phyloP scores from a whole-genome alignment of 2,113 vertebrate genomes.

The Triplophysa dalaica region DNA sequence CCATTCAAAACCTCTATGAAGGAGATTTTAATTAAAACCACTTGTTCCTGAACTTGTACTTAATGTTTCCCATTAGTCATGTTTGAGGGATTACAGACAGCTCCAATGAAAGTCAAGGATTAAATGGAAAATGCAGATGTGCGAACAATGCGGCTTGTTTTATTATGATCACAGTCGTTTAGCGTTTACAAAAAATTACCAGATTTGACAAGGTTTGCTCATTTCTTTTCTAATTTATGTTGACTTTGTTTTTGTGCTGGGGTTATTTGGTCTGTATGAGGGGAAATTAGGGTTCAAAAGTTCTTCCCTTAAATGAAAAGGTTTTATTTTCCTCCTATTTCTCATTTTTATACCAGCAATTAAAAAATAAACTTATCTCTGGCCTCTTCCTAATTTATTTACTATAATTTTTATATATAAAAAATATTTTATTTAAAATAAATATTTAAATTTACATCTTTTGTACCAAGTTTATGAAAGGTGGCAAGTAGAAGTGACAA shows the following conservation, averaged over 20 bases:
- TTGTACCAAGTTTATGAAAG: too few species aligned
- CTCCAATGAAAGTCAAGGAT: conserved; percentile 72
- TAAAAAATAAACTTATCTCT: neutral
- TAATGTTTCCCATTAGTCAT: conserved; percentile 77
- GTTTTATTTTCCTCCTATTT: neutral
- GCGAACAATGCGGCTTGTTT: conserved; percentile 68
- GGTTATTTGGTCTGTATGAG: conserved; percentile 43
- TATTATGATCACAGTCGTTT: conserved; percentile 67
- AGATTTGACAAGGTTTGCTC: conserved; percentile 63
- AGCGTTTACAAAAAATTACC: conserved; percentile 65
- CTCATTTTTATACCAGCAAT: neutral
- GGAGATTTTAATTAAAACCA: conserved; percentile 75
- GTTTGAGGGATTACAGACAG: conserved; percentile 77
- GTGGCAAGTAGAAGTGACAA: neutral
- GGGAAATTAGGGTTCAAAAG: conserved; percentile 51
- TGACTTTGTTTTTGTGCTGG: conserved; percentile 49
- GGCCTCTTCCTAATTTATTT: neutral
- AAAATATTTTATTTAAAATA: too few species aligned
- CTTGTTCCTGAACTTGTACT: conserved; percentile 69
- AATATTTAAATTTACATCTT: too few species aligned
- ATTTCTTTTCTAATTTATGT: conserved; percentile 62
- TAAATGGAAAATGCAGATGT: conserved; percentile 78
- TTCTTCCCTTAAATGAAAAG: conserved; percentile 27
- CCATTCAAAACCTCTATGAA: conserved; percentile 64
- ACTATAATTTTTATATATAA: neutral